Conservation (phyloP, 2,888 invertebrate genomes). For the Caenorhabditis japonica region DNA sequence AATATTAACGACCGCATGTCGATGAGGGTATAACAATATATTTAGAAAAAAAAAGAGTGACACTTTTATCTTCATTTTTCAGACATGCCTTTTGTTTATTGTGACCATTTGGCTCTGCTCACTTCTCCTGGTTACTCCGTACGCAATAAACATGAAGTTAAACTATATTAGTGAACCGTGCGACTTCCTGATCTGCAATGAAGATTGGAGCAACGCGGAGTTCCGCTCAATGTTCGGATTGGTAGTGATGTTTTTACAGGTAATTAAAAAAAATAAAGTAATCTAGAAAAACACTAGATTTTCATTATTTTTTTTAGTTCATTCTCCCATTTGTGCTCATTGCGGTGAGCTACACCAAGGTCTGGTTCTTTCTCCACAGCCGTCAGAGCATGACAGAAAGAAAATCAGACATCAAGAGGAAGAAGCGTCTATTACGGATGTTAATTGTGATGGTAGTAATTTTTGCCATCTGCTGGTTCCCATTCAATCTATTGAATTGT, state of each 20-base stretch:
- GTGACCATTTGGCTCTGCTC: slow-evolving; percentile 91
- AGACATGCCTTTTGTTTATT: slow-evolving; percentile 83
- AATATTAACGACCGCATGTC: slow-evolving; percentile 86
- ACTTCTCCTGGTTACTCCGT: slow-evolving; percentile 89
- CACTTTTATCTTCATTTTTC: slow-evolving; percentile 10
- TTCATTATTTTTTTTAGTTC: slow-evolving; percentile 82
- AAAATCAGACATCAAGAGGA: slow-evolving; percentile 47
- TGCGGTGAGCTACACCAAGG: slow-evolving; percentile 92
- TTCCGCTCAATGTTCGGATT: slow-evolving; percentile 87
- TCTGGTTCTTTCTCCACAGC: slow-evolving; percentile 81
- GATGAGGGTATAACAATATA: slow-evolving; percentile 82
- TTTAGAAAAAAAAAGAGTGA: background rate
- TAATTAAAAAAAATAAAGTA: slow-evolving; percentile 9
- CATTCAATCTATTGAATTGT: slow-evolving; percentile 84
- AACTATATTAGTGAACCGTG: slow-evolving; percentile 77
- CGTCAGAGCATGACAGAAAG: slow-evolving; percentile 48
- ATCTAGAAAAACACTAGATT: background rate
- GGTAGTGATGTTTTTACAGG: slow-evolving; percentile 86
- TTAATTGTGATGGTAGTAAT: slow-evolving; percentile 95
- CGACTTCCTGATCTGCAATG: slow-evolving; percentile 80
- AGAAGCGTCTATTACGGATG: slow-evolving; percentile 92
- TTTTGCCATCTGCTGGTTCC: slow-evolving; percentile 91
- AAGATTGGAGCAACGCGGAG: slow-evolving; percentile 86
- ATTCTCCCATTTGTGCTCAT: slow-evolving; percentile 93
- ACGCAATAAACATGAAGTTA: slow-evolving; percentile 85